Evolutionary conservation across 2,113 vertebrate species (phyloP).

Genomic region (Lepus timidus): DNA sequence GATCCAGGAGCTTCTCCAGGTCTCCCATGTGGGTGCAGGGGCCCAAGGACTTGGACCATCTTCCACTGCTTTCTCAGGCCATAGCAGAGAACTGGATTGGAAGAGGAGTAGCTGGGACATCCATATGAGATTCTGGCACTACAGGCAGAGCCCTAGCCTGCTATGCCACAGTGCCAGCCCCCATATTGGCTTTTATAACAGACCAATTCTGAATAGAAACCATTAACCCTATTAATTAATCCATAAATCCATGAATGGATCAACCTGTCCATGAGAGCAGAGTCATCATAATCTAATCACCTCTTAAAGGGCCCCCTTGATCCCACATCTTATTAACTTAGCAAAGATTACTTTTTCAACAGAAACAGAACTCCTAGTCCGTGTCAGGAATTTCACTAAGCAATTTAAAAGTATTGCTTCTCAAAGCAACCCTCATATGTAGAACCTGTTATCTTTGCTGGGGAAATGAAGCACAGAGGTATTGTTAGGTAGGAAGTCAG

Average conservation of each 20-base stretch:
- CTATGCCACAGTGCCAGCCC: too few species aligned
- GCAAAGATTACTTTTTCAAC: conserved; percentile 3
- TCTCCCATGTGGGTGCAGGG: too few species aligned
- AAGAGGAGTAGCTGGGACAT: too few species aligned
- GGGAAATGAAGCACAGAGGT: not conserved
- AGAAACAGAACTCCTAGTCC: conserved; percentile 10
- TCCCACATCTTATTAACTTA: not conserved
- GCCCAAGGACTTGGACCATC: too few species aligned
- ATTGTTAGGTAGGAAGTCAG: too few species aligned
- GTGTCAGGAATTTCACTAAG: not conserved
- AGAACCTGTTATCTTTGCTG: not conserved
- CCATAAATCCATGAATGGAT: not conserved
- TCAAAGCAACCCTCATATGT: not conserved
- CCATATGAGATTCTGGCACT: too few species aligned
- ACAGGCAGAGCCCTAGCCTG: too few species aligned
- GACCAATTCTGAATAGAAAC: not conserved
- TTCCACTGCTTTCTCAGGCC: too few species aligned
- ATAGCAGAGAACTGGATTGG: too few species aligned
- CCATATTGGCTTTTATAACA: not conserved
- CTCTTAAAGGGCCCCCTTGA: not conserved
- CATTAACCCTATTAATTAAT: not conserved
- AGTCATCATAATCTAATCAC: not conserved
- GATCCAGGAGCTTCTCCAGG: too few species aligned
- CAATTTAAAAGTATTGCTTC: not conserved
- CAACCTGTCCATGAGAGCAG: not conserved